phyloP scores from a whole-genome alignment of 2,113 vertebrate species.

The Centropus bengalensis region DNA sequence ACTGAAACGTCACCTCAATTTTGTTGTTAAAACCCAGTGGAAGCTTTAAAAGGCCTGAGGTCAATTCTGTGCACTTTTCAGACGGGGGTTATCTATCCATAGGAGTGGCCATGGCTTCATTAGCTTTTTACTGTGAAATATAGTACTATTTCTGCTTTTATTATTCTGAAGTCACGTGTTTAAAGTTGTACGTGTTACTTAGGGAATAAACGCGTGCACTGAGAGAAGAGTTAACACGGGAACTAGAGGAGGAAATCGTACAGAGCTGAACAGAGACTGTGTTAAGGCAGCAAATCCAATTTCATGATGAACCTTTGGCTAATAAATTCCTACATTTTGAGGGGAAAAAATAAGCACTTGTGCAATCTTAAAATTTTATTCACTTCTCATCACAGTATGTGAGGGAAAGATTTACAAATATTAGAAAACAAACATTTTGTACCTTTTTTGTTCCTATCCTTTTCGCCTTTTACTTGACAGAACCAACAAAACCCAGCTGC shows the following conservation, averaged over 20 bases:
- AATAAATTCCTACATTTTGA: neutral
- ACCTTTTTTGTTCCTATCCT: neutral
- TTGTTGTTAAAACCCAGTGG: neutral
- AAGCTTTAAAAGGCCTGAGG: neutral
- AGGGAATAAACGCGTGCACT: neutral
- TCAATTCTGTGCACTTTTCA: neutral
- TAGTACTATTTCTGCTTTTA: neutral
- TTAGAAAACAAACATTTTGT: neutral
- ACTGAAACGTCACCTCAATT: neutral
- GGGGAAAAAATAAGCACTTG: neutral
- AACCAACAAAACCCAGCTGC: neutral
- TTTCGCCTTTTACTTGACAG: neutral
- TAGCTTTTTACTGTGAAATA: neutral
- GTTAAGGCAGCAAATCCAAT: neutral
- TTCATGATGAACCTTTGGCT: neutral
- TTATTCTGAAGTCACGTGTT: neutral
- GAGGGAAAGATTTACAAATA: neutral
- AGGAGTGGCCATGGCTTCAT: neutral
- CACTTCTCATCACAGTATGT: neutral
- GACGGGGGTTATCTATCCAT: neutral
- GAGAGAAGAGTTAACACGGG: neutral
- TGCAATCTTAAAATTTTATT: neutral
- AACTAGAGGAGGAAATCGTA: neutral
- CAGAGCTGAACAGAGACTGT: neutral
- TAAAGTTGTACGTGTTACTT: neutral